A percentile compares a stretch with the other conserved stretches of the same genome.
These are phyloP conservation scores for Chironomus tentans DNA, from an alignment of 2,888 invertebrate species.

Conservation along the genomic window DNA sequence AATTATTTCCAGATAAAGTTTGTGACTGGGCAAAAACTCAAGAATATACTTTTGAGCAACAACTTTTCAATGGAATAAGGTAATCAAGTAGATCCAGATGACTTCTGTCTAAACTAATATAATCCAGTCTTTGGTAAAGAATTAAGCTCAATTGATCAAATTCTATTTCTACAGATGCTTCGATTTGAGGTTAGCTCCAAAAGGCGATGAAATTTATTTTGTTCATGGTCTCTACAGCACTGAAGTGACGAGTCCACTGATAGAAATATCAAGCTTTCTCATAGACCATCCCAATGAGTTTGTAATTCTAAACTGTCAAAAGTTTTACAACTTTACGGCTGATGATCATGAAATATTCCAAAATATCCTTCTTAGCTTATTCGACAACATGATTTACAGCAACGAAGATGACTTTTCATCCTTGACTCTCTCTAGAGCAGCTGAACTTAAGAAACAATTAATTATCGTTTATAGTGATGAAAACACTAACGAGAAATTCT, in stretches of 20 bases:
- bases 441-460: conserved; percentile 40
- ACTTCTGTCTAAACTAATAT: too few species aligned
- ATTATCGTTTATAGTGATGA: conserved; percentile 57
- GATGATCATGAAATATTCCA: conserved; percentile 58
- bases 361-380: conserved; percentile 34
- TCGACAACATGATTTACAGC: conserved; percentile 33
- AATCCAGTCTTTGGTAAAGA: too few species aligned
- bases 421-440: conserved; percentile 33
- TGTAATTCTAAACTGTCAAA: conserved; percentile 74
- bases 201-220: conserved; percentile 54
- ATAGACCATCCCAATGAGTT: conserved; percentile 62
- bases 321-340: conserved; percentile 66
- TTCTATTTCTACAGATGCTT: conserved; percentile 50
- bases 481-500: conserved; percentile 50
- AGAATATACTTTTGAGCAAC: conserved; percentile 51
- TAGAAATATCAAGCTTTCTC: conserved; percentile 58
- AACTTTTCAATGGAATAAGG: conserved; percentile 69
- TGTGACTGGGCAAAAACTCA: conserved; percentile 78
- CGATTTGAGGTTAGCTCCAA: conserved; percentile 66
- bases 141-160: too few species aligned
- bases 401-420: conserved; percentile 33
- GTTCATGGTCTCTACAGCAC: conserved; percentile 73
- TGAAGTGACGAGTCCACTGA: conserved; percentile 53
- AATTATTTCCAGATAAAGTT: conserved; percentile 55
- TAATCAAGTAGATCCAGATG: conserved; percentile 34